Evolutionary conservation across 2,113 vertebrate species (phyloP), one percentile per base, ranked within the genome.

Genomic region (Abramis brama): DNA sequence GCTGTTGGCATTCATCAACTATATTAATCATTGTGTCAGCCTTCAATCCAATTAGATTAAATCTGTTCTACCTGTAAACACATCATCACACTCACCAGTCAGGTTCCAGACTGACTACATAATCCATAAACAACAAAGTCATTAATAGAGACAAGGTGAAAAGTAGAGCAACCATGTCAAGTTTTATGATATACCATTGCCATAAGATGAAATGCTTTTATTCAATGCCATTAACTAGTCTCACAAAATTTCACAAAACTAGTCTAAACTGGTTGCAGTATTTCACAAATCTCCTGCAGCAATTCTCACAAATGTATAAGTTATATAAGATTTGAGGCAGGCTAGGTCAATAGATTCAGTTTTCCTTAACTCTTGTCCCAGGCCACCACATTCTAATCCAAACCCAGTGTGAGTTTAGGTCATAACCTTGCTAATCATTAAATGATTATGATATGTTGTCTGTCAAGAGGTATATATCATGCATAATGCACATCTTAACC

Each of bases 1-100:
- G 88, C 83, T 89, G 86, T 79, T 82, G 55, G 62, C 12, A 71
- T 81, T 84, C 60, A 52, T 83, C 75, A 84, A 73, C 76, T 76
- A 57, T 84, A 87, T 89, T 89, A 83, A 89, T 89, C 88, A 87
- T 86, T 84, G 80, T 73, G 87, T 86, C 84, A 84, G 50, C 47
- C 52, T 75, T 86, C 77, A 77, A 73, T 64, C 68, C 82, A 86
- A 87, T 89, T 87, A 84, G 27, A 83, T 86, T 89, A 85, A 62
- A 80, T 62, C 71, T 19, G 66, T 36, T 79, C 86, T 82, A 85
- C 62, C 74, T 83, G 87, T 66, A 79, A 88, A 82, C 36, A 77
- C 36, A 70, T 59, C 79, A 36, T 52, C 83, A 59, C 2, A 50
- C 79, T 62, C 27, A 47, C 73, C 52, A 39, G 45, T 43, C 73